Conservation (phyloP, 2,113 vertebrate species). For the Chitala chitala region DNA sequence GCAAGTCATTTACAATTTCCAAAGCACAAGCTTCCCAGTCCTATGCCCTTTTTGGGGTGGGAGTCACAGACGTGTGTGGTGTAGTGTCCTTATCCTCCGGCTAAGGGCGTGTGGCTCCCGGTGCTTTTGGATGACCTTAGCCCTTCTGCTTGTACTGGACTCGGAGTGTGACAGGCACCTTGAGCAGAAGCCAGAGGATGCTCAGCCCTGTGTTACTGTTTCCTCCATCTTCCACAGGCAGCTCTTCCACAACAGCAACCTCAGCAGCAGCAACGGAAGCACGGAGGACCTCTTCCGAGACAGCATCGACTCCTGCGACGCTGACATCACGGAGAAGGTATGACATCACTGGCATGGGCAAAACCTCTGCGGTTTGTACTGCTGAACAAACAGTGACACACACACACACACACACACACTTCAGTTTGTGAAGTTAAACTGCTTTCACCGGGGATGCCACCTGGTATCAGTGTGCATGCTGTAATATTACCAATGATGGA, state of each 20-base stretch:
- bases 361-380: not conserved
- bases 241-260: conserved; percentile 90
- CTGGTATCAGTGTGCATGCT: too few relatives aligned
- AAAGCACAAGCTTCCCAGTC: not conserved
- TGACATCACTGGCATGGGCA: not conserved
- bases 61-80: too few relatives aligned
- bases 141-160: not conserved
- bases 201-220: conserved; percentile 16
- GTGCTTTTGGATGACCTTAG: too few relatives aligned
- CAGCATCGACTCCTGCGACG: conserved; percentile 91
- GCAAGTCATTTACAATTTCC: not conserved
- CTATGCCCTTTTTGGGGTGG: conserved; percentile 12
- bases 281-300: conserved; percentile 93
- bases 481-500: too few relatives aligned
- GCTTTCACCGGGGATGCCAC: too few relatives aligned
- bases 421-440: too few relatives aligned
- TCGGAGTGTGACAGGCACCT: too few relatives aligned
- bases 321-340: conserved; percentile 93
- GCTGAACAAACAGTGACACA: not conserved
- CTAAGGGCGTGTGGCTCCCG: too few relatives aligned
- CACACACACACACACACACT: conserved; percentile 53
- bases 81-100: too few relatives aligned
- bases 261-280: conserved; percentile 95
- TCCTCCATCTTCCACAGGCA: conserved; percentile 62
- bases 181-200: conserved; percentile 19